Base-by-base conservation (phyloP, 2,797 vertebrate genomes). In the Mormyrops boulengeri region DNA sequence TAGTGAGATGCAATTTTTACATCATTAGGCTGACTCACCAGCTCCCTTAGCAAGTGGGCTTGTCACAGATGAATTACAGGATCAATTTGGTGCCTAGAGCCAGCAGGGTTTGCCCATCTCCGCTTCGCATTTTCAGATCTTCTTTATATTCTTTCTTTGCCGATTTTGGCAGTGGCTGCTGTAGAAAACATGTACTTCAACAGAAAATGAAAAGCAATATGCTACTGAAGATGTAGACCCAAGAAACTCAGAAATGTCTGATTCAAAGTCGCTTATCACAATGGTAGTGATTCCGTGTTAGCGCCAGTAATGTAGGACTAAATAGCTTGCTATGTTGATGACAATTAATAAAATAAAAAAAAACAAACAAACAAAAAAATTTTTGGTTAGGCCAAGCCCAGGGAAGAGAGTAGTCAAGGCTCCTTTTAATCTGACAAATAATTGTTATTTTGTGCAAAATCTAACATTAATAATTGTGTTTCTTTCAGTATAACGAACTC, bases 51-150 rank as follows among this genome's bases (percentile, higher is more conserved):
- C 41, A 22, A 30, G 26, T 77, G 62, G 19, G 47, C 30, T 53
- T 89, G 84, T 86, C 62, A 77, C 82, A 41, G 89, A 87, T 87
- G 85, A 86, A 57, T 89, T 85, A 89, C 60, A 17, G 30, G 4
- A 89, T 87, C 66, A 55, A 41, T 89, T 52, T 47, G 49, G 62
- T 87, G 66, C 66, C 89, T 89, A 44, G 12, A 87, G 62, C 60
- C 85, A 52, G 50, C 7, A 57, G 85, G 60, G 41, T 44, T 19
- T 41, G 49, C 50, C 66, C 49, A 14, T 87, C 89, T 73, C 17
- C 5, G 26, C 38, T 86, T 38, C 4, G 14, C 69, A 60, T 60
- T 77, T 87, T 50, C 80, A 87, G 86, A 89, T 69, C 52, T 41
- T 49, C 14, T 8, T 66, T 26, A 30, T 87, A 41, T 47, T 87